phyloP scores from a whole-genome alignment of 2,113 vertebrate species.

The Puffinus mauretanicus region DNA sequence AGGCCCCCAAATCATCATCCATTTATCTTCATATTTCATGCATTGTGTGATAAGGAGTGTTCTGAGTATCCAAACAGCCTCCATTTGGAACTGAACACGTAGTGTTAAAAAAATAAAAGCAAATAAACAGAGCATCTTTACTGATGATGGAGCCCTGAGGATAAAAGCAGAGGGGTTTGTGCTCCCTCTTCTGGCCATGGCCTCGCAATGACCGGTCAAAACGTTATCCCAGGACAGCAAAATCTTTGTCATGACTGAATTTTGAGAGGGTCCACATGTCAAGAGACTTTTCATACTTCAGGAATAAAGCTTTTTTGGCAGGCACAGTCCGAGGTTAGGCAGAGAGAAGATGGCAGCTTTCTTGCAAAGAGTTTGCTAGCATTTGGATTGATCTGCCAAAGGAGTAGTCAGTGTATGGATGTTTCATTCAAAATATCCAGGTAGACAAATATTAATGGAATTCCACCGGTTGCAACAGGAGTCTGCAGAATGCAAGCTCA shows the following conservation, averaged over 20 bases:
- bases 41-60: not conserved
- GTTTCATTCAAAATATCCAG: not conserved
- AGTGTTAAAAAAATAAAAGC: not conserved
- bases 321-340: not conserved
- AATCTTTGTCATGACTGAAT: not conserved
- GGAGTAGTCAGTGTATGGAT: not conserved
- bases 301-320: not conserved
- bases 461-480: not conserved
- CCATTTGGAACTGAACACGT: not conserved
- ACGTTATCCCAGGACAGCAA: not conserved
- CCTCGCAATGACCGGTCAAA: not conserved
- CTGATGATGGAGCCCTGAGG: not conserved
- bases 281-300: not conserved
- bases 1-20: not conserved
- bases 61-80: constrained; percentile 11
- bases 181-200: constrained; percentile 17
- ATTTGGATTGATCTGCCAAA: not conserved
- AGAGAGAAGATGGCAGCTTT: not conserved
- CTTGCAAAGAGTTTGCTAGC: not conserved
- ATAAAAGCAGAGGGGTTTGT: not conserved
- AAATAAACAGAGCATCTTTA: not conserved
- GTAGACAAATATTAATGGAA: not conserved
- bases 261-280: not conserved
- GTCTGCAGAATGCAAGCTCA: not conserved
- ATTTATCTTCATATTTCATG: not conserved